Evolutionary conservation across 2,797 vertebrate species (phyloP).

Genomic region (Buphagus erythrorhynchus): DNA sequence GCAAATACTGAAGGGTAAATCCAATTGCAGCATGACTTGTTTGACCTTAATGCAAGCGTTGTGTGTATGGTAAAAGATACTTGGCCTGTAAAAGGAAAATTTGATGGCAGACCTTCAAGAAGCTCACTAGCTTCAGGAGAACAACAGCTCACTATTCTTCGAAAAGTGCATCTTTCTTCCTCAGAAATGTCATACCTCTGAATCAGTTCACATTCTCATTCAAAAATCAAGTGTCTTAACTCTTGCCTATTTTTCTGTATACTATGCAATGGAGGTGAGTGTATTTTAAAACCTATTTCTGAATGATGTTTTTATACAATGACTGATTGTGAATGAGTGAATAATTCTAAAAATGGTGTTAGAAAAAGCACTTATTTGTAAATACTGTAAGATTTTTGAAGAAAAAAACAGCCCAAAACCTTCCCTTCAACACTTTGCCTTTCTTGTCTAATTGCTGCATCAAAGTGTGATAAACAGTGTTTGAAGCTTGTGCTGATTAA

Average conservation of each 20-base stretch:
- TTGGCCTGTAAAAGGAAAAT: not conserved
- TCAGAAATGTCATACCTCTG: not conserved
- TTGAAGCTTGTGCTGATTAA: slow-evolving; percentile 57
- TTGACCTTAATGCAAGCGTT: not conserved
- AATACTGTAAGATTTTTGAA: slow-evolving; percentile 45
- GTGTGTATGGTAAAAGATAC: not conserved
- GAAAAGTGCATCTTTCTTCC: not conserved
- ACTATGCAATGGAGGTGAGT: slow-evolving; percentile 1
- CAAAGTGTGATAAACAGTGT: slow-evolving; percentile 54
- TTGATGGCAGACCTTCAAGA: not conserved
- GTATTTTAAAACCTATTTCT: slow-evolving; percentile 36
- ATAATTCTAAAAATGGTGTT: slow-evolving; percentile 23
- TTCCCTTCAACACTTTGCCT: not conserved
- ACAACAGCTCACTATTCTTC: not conserved
- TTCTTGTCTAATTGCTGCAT: slow-evolving; percentile 28
- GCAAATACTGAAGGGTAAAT: not conserved
- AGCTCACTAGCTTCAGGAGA: not conserved
- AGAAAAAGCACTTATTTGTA: slow-evolving; percentile 35
- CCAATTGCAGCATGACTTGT: not conserved
- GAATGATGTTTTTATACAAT: slow-evolving; percentile 25
- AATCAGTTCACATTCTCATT: slow-evolving; percentile 1
- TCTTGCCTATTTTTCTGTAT: not conserved
- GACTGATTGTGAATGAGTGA: slow-evolving; percentile 39
- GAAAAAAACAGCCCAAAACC: not conserved
- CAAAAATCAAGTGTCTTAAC: slow-evolving; percentile 9